Base-by-base conservation (phyloP, 2,888 invertebrate species). In the Lysandra bellargus region DNA sequence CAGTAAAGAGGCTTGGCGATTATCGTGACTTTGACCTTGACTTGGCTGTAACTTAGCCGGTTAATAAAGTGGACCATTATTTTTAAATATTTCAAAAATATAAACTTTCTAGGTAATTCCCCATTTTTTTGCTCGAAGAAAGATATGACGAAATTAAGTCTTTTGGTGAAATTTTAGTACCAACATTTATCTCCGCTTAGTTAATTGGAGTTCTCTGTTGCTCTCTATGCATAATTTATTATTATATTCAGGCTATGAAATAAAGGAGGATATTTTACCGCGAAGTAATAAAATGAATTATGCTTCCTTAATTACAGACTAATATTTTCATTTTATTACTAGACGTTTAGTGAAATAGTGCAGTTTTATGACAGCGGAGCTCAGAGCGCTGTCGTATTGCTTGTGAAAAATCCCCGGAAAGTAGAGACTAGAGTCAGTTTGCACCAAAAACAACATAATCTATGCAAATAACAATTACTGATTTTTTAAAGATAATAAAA, bases 181-280 rank as follows among this genome's bases (percentile, higher is more conserved):
- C 84, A 86, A 87, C 90, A 91, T 92, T 92, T 90, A 90, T 91
- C 89, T 89, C 87, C 83, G 83, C 86, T 81, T 85, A 91, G 88
- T 91, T 91, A 92, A 91, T 91, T 92, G 89, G 87, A 85, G 83
- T 87, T 84, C 85, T 85, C 85, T 87, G 87, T 88, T 87, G 87
- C 86, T 86, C 86, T 86, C 84, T 81, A 83, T 84, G 84, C 84
- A 84, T 84, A 85, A 84, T 83, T 83, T 83, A 84, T 83, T 80
- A 82, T 80, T 80, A 81, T 82, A 79, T 83, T 82, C 79, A 80
- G 64, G 79, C 73, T 80, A 80, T 53, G 76, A 76, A 76, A 53
- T 76, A 76, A 76, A 76, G 17, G 76, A 76, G 76, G 57, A 33
- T 76, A 76, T 33, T 76, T 76, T n/a, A 57, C 53, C 33, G 33